Evolutionary conservation across 2,113 vertebrate genomes (phyloP).

Genomic region (Pachyramphus minor): DNA sequence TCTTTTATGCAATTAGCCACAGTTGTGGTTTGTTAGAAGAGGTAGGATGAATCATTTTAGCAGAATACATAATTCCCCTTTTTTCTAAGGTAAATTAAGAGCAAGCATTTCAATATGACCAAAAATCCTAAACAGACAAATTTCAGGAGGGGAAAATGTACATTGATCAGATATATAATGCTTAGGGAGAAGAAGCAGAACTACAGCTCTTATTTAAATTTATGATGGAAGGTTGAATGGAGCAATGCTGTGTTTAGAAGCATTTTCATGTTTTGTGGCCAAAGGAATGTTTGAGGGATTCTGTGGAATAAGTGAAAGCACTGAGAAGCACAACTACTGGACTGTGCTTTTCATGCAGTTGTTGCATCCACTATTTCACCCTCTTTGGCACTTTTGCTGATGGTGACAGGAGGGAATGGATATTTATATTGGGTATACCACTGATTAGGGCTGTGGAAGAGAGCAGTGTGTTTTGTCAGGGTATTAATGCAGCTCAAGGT

Average conservation of each 20-base stretch:
- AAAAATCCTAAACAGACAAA: background rate
- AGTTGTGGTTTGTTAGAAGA: background rate
- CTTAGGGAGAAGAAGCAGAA: background rate
- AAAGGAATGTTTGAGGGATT: background rate
- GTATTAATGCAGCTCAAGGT: background rate
- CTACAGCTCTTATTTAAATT: background rate
- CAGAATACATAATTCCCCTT: background rate
- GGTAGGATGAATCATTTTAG: background rate
- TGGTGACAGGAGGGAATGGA: background rate
- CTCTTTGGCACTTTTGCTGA: conserved; percentile 2
- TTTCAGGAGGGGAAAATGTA: background rate
- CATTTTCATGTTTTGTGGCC: background rate
- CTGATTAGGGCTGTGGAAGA: background rate
- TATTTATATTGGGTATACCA: background rate
- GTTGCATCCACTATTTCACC: background rate
- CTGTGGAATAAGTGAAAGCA: background rate
- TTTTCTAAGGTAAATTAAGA: background rate
- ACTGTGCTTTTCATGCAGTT: background rate
- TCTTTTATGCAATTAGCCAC: background rate
- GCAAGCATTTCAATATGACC: background rate
- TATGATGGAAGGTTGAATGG: background rate
- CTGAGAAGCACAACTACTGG: background rate
- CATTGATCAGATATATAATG: background rate
- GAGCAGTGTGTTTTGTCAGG: background rate
- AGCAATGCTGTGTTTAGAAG: background rate